Evolutionary conservation across 2,888 invertebrate genomes (phyloP).

Genomic region (Branchipolynoe longqiensis): DNA sequence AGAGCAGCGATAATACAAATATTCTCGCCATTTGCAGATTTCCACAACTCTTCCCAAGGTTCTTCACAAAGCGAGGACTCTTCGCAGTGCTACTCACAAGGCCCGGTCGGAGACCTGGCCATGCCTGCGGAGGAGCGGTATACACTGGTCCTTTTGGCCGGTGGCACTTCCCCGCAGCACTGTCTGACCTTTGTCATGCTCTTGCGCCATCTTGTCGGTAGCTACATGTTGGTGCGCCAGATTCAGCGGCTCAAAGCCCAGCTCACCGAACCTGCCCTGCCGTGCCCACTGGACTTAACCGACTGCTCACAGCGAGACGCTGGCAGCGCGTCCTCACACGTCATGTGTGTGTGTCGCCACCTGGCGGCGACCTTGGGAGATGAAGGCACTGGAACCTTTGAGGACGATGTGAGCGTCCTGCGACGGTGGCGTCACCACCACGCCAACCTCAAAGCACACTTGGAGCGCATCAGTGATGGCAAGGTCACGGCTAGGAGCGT

Average conservation of each 20-base stretch:
- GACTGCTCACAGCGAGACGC: not conserved
- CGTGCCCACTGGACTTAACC: not conserved
- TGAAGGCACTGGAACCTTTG: not conserved
- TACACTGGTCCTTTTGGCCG: not conserved
- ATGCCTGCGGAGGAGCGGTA: constrained; percentile 1
- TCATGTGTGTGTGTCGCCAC: not conserved
- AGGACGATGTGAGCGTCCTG: constrained; percentile 18
- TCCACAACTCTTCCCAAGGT: not conserved
- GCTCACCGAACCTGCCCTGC: not conserved
- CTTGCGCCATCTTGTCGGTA: not conserved
- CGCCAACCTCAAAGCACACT: not conserved
- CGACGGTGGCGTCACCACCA: constrained; percentile 17
- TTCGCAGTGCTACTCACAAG: constrained; percentile 2
- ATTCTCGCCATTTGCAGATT: not conserved
- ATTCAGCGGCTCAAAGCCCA: not conserved
- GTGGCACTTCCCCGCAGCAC: not conserved
- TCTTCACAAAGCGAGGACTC: not conserved
- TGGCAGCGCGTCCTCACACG: not conserved
- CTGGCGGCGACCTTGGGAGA: not conserved
- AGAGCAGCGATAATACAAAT: too few species aligned
- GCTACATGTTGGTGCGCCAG: constrained; percentile 25
- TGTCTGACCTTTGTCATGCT: constrained; percentile 19
- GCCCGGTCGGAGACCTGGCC: not conserved
- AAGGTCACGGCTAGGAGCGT: not conserved
- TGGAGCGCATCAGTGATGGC: constrained; percentile 31